phyloP scores from a whole-genome alignment of 2,113 vertebrate genomes.

The Sprattus sprattus region DNA sequence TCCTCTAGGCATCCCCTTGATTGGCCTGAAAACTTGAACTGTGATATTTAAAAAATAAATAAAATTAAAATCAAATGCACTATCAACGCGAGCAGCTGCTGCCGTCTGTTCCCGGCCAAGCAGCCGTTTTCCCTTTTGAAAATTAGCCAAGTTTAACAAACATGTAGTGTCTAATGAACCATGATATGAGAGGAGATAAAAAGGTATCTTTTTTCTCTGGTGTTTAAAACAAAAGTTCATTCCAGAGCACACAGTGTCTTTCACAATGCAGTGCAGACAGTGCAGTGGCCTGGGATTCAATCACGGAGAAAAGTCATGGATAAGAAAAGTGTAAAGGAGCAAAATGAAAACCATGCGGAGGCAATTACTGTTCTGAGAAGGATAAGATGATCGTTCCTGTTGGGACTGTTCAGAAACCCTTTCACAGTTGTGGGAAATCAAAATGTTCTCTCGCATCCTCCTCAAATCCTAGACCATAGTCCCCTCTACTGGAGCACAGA shows the following conservation, averaged over 20 bases:
- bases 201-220: neutral
- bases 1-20: constrained; percentile 59
- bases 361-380: neutral
- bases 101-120: neutral
- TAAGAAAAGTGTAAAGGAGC: neutral
- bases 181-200: neutral
- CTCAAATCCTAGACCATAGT: neutral
- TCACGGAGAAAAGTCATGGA: neutral
- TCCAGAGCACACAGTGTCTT: neutral
- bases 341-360: neutral
- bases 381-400: neutral
- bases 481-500: neutral
- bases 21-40: constrained; percentile 62
- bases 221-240: neutral
- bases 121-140: neutral
- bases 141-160: neutral
- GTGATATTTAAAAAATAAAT: constrained; percentile 70
- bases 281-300: neutral
- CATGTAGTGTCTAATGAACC: neutral
- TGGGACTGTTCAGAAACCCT: neutral
- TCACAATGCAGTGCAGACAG: neutral
- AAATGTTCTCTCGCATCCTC: neutral
- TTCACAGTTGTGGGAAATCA: neutral
- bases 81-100: constrained; percentile 35
- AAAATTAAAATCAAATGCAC: no score